phyloP scores from a whole-genome alignment of 92 coral and sea anemone genomes.

The Montipora capitata region DNA sequence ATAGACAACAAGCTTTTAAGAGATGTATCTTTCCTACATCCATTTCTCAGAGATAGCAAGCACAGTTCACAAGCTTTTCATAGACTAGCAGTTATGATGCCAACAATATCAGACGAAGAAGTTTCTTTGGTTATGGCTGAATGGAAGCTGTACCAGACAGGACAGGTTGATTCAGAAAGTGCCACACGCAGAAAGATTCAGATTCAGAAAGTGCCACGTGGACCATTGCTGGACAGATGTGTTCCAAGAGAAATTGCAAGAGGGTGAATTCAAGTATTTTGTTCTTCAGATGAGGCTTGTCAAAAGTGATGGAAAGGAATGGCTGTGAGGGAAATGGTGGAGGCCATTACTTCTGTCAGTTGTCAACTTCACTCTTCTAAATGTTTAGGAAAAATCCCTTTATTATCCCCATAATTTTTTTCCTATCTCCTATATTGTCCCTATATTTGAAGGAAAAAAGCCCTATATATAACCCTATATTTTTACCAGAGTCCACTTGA shows the following conservation, averaged over 20 bases:
- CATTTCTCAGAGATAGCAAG: neutral
- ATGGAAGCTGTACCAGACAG: slow-evolving; percentile 60
- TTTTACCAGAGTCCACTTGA: too few relatives aligned
- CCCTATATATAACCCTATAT: too few relatives aligned
- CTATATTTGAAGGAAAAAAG: too few relatives aligned
- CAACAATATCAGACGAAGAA: slow-evolving; percentile 47
- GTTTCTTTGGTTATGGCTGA: slow-evolving; percentile 53
- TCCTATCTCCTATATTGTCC: too few relatives aligned
- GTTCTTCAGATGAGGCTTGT: slow-evolving; percentile 32
- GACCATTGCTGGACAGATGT: slow-evolving; percentile 68
- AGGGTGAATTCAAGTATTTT: slow-evolving; percentile 44
- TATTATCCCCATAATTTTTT: too few relatives aligned
- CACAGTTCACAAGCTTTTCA: slow-evolving; percentile 39
- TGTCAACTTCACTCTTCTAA: too few relatives aligned
- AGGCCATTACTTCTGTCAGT: too few relatives aligned
- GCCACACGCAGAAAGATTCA: slow-evolving; percentile 6
- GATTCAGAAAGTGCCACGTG: slow-evolving; percentile 1
- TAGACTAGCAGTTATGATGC: slow-evolving; percentile 49
- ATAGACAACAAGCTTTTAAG: neutral
- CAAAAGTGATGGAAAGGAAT: slow-evolving; percentile 3
- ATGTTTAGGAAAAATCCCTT: too few relatives aligned
- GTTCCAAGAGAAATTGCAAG: slow-evolving; percentile 37
- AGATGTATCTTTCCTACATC: neutral
- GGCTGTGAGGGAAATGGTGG: too few relatives aligned
- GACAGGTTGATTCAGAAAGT: neutral